Evolutionary conservation across 2,797 vertebrate species (phyloP).

Genomic region (Enteromius treurensis): DNA sequence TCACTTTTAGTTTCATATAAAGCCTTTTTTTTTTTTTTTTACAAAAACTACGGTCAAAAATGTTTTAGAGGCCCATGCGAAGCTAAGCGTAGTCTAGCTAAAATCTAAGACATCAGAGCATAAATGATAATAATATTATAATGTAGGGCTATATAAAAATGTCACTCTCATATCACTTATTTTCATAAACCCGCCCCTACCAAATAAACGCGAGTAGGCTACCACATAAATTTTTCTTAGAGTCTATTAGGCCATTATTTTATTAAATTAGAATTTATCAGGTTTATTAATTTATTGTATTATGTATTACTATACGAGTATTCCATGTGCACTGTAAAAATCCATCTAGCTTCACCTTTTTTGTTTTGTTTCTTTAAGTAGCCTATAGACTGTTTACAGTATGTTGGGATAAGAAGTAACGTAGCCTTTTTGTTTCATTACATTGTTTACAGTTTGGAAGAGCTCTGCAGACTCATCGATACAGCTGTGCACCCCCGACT

Average conservation of each 20-base stretch:
- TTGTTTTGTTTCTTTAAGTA: background rate
- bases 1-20: background rate
- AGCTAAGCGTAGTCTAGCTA: background rate
- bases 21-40: background rate
- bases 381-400: too few species aligned
- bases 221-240: too few species aligned
- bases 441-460: conserved; percentile 22
- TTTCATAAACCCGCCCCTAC: too few species aligned
- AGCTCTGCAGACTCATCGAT: conserved; percentile 27
- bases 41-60: background rate
- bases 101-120: background rate
- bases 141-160: background rate
- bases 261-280: background rate
- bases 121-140: background rate
- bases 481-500: conserved; percentile 72
- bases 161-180: too few species aligned
- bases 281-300: too few species aligned
- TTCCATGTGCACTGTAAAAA: background rate
- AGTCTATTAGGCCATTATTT: too few species aligned
- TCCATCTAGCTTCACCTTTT: background rate
- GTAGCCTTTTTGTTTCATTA: background rate
- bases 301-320: background rate
- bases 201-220: too few species aligned
- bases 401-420: background rate
- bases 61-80: background rate